These are phyloP conservation scores for Chrysocyon brachyurus DNA, from an alignment of 2,797 vertebrate genomes.

Conservation along the genomic window DNA sequence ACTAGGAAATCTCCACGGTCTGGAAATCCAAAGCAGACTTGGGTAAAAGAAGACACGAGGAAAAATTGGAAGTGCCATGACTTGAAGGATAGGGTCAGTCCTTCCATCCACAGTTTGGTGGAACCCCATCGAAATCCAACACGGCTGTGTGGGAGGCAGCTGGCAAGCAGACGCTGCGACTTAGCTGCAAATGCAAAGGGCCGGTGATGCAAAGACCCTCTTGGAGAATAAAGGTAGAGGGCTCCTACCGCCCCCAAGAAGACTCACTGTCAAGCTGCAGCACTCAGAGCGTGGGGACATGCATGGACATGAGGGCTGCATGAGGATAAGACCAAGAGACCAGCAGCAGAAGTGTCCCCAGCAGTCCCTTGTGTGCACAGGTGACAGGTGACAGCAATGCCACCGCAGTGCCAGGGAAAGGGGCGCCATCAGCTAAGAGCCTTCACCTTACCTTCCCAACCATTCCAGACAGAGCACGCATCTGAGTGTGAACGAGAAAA, in stretches of 20 bases:
- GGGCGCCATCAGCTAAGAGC: neutral
- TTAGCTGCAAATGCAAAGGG: neutral
- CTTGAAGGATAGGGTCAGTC: neutral
- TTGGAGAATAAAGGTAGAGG: accelerated
- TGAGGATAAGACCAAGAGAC: accelerated
- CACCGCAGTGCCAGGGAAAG: accelerated
- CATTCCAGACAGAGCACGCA: no score
- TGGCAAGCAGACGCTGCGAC: neutral
- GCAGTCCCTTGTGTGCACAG: neutral
- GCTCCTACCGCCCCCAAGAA: neutral
- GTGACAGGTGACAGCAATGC: accelerated
- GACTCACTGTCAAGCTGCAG: neutral
- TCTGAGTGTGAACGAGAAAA: no score
- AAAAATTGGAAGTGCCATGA: neutral
- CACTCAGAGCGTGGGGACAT: neutral
- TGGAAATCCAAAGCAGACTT: neutral
- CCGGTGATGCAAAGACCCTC: neutral
- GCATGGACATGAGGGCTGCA: neutral
- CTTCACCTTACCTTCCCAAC: neutral
- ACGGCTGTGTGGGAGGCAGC: no score
- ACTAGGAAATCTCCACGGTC: neutral
- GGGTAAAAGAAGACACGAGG: neutral
- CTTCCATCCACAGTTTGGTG: neutral
- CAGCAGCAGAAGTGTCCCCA: neutral
- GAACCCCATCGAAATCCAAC: neutral